Percentiles rank a stretch among this genome's conserved stretches.
phyloP scores from a whole-genome alignment of 2,888 invertebrate genomes.

The Athalia cordata region DNA sequence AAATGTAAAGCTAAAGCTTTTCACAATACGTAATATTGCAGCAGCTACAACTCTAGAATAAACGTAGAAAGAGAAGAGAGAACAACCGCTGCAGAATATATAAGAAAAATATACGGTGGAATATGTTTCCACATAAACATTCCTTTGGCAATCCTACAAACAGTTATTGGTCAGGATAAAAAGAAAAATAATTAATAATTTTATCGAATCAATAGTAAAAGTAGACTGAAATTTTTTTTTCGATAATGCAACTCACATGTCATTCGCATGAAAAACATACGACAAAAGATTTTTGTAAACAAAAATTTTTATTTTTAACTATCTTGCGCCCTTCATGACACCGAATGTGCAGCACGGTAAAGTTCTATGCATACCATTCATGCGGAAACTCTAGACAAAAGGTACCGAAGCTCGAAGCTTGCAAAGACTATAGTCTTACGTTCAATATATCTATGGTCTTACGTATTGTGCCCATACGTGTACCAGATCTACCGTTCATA shows the following conservation, averaged over 20 bases:
- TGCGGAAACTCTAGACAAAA: slow-evolving; percentile 37
- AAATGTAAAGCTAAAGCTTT: slow-evolving; percentile 5
- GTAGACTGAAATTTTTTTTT: not conserved
- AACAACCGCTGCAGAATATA: not conserved
- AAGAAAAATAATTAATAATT: no score
- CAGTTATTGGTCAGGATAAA: no score
- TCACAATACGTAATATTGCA: slow-evolving; percentile 25
- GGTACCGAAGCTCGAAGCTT: not conserved
- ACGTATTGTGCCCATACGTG: not conserved
- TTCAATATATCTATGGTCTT: not conserved
- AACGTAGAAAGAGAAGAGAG: slow-evolving; percentile 4
- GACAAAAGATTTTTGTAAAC: slow-evolving; percentile 47
- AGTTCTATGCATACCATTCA: slow-evolving; percentile 8
- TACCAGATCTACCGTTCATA: no score
- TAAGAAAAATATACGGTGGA: not conserved
- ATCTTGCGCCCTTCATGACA: slow-evolving; percentile 61
- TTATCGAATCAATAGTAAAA: no score
- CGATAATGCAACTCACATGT: not conserved
- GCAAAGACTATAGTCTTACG: slow-evolving; percentile 2
- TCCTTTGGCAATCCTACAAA: no score
- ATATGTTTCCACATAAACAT: no score
- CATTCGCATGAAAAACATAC: not conserved
- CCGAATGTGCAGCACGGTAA: slow-evolving; percentile 50
- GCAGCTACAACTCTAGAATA: not conserved
- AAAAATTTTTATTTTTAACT: slow-evolving; percentile 58